phyloP scores from a whole-genome alignment of 1,140 invertebrate species.

The Cylas formicarius region DNA sequence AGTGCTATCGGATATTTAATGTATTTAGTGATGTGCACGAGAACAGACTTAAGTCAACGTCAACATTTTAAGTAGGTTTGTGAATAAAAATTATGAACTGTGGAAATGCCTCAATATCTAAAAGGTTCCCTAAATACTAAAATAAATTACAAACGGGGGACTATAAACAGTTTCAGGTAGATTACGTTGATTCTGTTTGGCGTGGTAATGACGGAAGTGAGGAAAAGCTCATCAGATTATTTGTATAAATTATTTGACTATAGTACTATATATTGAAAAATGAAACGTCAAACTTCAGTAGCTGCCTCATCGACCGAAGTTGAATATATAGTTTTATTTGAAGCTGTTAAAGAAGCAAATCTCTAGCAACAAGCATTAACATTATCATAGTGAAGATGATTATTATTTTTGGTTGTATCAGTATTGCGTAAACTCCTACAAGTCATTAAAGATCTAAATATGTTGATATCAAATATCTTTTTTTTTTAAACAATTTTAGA shows the following conservation, averaged over 20 bases:
- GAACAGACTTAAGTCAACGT: slow-evolving; percentile 34
- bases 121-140: slow-evolving; percentile 8
- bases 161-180: slow-evolving; percentile 20
- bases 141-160: slow-evolving; percentile 20
- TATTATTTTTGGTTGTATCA: slow-evolving; percentile 24
- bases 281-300: slow-evolving; percentile 33
- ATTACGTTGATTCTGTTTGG: slow-evolving; percentile 25
- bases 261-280: slow-evolving; percentile 28
- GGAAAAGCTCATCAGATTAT: slow-evolving; percentile 24
- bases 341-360: slow-evolving; percentile 30
- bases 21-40: too few species aligned
- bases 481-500: too few species aligned
- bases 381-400: slow-evolving; percentile 1
- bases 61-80: slow-evolving; percentile 34
- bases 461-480: too few species aligned
- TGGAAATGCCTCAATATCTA: slow-evolving; percentile 11
- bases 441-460: slow-evolving; percentile 16
- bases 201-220: slow-evolving; percentile 4
- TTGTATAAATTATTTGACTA: slow-evolving; percentile 23
- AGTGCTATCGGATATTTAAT: too few species aligned
- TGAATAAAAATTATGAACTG: slow-evolving; percentile 10
- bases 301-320: slow-evolving; percentile 37
- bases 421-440: slow-evolving; percentile 19
- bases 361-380: slow-evolving; percentile 3
- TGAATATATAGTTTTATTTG: slow-evolving; percentile 34